Evolutionary conservation across 2,888 invertebrate genomes (phyloP), one percentile per base, ranked within the genome.

Genomic region (Noctua janthina): DNA sequence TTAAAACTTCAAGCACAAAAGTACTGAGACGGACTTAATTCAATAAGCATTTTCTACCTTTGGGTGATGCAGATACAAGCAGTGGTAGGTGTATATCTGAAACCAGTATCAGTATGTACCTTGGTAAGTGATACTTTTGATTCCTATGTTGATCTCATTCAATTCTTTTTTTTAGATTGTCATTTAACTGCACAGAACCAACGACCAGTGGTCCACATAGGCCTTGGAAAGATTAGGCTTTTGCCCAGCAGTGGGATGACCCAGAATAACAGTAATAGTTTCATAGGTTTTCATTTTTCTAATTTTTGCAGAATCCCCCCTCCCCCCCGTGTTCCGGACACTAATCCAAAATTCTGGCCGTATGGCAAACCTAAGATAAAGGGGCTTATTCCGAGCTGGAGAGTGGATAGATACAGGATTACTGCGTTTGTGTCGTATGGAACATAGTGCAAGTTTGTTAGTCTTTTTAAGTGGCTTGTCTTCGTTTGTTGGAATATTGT

Each of bases 381-480:
- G 59, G 74, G 74, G 78, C 46, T 89, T 89, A 89, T 81, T 76
- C 67, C 39, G n/a, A 81, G 67, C 78, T 81, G 68, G 23, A 29
- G 13, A 64, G 39, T 62, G 46, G 13, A 71, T 13, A 54, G 49
- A 62, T 43, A 54, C 62, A 54, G 64, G 71, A 88, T 85, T 75
- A 85, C 68, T 64, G 39, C 59, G 59, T 78, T 76, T 67, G 54
- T 66, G 20, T 23, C 59, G n/a, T 73, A 64, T 70, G 69, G 56
- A 73, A 49, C 35, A 56, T 86, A 56, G 46, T 73, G 39, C 23
- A 67, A n/a, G 29, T 77, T 54, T 75, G 71, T 82, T 80, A 35
- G 46, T 73, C 39, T 70, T 82, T 88, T 64, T 35, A 39, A 68
- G 62, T 54, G 20, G 49, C 66, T 68, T 51, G 15, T 43, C 51